Percentiles rank a stretch among this genome's conserved stretches.
These are phyloP conservation scores for Thymallus thymallus DNA, from an alignment of 2,113 vertebrate genomes.

Conservation along the genomic window DNA sequence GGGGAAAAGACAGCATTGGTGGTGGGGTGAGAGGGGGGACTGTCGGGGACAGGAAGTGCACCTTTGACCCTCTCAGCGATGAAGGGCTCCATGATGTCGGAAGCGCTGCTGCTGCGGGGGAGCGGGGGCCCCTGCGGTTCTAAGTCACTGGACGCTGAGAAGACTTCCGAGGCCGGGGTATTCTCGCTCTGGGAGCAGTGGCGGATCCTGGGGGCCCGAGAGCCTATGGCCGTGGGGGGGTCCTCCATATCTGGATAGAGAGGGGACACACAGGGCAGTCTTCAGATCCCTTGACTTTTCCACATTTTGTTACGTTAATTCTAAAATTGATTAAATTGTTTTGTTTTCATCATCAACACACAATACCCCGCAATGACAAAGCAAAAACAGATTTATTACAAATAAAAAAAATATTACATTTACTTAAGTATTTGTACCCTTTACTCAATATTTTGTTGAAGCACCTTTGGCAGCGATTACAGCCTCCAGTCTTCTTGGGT, in stretches of 20 bases:
- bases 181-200: slow-evolving; percentile 98
- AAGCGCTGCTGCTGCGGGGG: slow-evolving; percentile 96
- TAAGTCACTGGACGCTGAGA: slow-evolving; percentile 81
- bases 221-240: slow-evolving; percentile 77
- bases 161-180: slow-evolving; percentile 88
- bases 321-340: too few relatives aligned
- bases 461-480: too few relatives aligned
- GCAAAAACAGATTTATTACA: too few relatives aligned
- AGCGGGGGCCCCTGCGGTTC: slow-evolving; percentile 64
- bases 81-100: slow-evolving; percentile 98
- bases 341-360: too few relatives aligned
- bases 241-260: slow-evolving; percentile 87
- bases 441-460: too few relatives aligned
- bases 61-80: slow-evolving; percentile 96
- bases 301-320: too few relatives aligned
- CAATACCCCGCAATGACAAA: too few relatives aligned
- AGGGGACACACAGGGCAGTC: not conserved
- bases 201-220: slow-evolving; percentile 85
- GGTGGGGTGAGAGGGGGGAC: slow-evolving; percentile 81
- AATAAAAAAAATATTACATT: too few relatives aligned
- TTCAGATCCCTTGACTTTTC: too few relatives aligned
- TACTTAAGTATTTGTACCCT: too few relatives aligned
- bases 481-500: too few relatives aligned
- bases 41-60: slow-evolving; percentile 90
- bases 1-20: slow-evolving; percentile 70